phyloP scores from a whole-genome alignment of 2,113 vertebrate species.

The Balaenoptera acutorostrata region DNA sequence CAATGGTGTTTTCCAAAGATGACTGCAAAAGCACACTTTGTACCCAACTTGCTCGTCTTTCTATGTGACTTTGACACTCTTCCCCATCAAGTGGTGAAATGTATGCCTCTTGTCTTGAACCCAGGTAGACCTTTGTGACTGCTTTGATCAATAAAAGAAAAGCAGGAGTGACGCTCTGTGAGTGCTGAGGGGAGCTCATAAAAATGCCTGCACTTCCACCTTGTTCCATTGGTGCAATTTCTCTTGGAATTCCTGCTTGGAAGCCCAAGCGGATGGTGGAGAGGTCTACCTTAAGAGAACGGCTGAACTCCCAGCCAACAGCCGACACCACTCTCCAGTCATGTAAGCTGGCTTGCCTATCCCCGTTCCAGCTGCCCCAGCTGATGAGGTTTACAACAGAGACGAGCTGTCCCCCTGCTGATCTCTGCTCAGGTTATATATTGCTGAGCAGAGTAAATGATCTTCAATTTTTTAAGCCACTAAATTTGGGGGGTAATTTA shows the following conservation, averaged over 20 bases:
- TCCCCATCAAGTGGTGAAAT: background rate
- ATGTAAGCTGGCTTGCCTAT: background rate
- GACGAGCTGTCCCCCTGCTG: background rate
- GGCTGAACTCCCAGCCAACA: background rate
- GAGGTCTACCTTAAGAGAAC: background rate
- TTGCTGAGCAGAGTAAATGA: background rate
- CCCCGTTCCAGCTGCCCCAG: no score
- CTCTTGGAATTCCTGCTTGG: background rate
- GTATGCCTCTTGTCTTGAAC: background rate
- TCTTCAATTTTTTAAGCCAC: background rate
- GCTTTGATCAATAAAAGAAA: background rate
- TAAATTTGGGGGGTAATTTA: background rate
- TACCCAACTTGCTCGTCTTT: background rate
- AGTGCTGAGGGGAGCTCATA: background rate
- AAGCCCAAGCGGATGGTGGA: background rate
- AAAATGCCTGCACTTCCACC: background rate
- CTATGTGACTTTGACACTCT: background rate
- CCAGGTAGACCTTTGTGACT: background rate
- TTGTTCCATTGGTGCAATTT: background rate
- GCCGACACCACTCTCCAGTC: background rate
- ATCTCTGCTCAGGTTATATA: background rate
- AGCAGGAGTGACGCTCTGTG: background rate
- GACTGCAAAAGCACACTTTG: background rate
- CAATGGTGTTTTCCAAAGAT: background rate
- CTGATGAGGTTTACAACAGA: background rate